Conservation (phyloP, 1,140 invertebrate species). For the Stegodyphus mimosarum region DNA sequence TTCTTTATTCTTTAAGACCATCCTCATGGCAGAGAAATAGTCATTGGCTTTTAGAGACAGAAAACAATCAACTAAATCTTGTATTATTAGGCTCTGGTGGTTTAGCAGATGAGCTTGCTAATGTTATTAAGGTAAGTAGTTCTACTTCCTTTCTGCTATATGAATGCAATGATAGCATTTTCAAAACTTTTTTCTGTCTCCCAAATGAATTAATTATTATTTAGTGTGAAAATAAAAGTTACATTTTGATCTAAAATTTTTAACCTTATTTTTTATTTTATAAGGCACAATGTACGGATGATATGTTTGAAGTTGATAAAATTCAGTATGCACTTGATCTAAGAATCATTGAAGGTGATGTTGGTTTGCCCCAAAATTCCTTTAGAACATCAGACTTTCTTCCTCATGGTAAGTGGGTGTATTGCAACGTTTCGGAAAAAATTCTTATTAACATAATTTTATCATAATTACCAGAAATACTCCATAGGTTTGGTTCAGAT, state of each 20-base stretch:
- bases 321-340: slow-evolving; percentile 86
- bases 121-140: slow-evolving; percentile 76
- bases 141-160: background rate
- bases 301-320: slow-evolving; percentile 86
- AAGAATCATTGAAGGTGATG: slow-evolving; percentile 86
- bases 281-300: slow-evolving; percentile 78
- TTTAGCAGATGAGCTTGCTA: slow-evolving; percentile 81
- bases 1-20: slow-evolving; percentile 68
- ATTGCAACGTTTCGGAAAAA: too few relatives aligned
- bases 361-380: slow-evolving; percentile 76
- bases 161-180: too few relatives aligned
- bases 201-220: background rate
- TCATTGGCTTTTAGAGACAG: slow-evolving; percentile 76
- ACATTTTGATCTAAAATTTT: background rate
- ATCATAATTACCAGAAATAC: too few relatives aligned
- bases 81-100: slow-evolving; percentile 80
- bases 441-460: too few relatives aligned
- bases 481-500: too few relatives aligned
- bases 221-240: background rate
- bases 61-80: slow-evolving; percentile 75
- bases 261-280: slow-evolving; percentile 20
- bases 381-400: slow-evolving; percentile 81
- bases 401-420: slow-evolving; percentile 75
- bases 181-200: too few relatives aligned
- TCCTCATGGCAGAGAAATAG: slow-evolving; percentile 78